These are phyloP conservation scores for Okamejei kenojei DNA, from an alignment of 2,797 vertebrate species.

Conservation along the genomic window DNA sequence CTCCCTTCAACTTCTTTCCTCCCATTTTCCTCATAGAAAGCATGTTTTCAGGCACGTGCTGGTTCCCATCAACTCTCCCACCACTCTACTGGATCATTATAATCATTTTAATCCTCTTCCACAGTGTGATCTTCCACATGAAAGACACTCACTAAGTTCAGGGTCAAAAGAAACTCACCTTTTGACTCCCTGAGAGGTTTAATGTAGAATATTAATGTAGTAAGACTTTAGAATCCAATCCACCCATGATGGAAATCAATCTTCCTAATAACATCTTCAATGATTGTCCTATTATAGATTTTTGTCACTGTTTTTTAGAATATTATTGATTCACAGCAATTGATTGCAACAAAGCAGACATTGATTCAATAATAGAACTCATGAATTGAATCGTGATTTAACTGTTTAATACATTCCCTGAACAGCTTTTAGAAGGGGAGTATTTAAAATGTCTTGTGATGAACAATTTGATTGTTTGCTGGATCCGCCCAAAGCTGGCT, in stretches of 20 bases:
- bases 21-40: not conserved
- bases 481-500: not conserved
- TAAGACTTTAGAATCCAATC: not conserved
- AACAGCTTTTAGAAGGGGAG: not conserved
- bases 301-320: not conserved
- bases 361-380: not conserved
- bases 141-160: not conserved
- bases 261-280: not conserved
- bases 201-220: not conserved
- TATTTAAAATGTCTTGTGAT: not conserved
- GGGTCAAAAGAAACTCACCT: not conserved
- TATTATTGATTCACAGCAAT: constrained; percentile 7
- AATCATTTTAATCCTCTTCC: not conserved
- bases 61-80: not conserved
- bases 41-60: not conserved
- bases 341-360: not conserved
- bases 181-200: too few species aligned
- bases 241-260: not conserved
- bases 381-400: not conserved
- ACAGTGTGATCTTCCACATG: not conserved
- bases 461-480: not conserved
- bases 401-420: not conserved
- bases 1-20: not conserved
- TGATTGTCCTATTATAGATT: not conserved
- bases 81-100: not conserved